Percentiles rank a stretch among this genome's conserved stretches.
Evolutionary conservation across 2,113 vertebrate species (phyloP).

Genomic region (Urocynchramus pylzowi): DNA sequence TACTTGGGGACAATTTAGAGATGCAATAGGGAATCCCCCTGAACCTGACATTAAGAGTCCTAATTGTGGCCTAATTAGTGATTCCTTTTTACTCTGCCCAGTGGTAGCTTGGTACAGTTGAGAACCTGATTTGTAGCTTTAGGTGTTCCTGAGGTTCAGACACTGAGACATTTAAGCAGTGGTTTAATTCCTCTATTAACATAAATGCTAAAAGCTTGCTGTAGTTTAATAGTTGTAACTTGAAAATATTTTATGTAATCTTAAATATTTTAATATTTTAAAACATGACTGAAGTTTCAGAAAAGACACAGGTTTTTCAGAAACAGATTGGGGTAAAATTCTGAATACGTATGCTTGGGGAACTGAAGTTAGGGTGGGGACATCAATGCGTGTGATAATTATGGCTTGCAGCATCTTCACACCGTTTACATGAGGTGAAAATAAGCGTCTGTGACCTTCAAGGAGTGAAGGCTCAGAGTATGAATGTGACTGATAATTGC

Average conservation of each 20-base stretch:
- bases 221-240: neutral
- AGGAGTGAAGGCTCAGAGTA: neutral
- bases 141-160: neutral
- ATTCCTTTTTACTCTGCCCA: neutral
- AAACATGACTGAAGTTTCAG: neutral
- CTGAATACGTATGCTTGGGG: neutral
- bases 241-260: neutral
- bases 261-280: neutral
- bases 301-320: neutral
- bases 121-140: neutral
- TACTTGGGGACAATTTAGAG: neutral
- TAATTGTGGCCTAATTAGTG: neutral
- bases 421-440: neutral
- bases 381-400: neutral
- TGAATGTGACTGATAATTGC: neutral
- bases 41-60: neutral
- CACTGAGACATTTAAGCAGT: neutral
- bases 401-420: neutral
- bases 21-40: neutral
- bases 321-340: neutral
- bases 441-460: neutral
- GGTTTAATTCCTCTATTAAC: neutral
- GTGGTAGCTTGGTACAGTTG: neutral
- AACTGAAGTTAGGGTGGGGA: neutral
- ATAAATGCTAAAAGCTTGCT: neutral